Evolutionary conservation across 2,888 invertebrate species (phyloP).

Genomic region (Tetrapedia diversipes): DNA sequence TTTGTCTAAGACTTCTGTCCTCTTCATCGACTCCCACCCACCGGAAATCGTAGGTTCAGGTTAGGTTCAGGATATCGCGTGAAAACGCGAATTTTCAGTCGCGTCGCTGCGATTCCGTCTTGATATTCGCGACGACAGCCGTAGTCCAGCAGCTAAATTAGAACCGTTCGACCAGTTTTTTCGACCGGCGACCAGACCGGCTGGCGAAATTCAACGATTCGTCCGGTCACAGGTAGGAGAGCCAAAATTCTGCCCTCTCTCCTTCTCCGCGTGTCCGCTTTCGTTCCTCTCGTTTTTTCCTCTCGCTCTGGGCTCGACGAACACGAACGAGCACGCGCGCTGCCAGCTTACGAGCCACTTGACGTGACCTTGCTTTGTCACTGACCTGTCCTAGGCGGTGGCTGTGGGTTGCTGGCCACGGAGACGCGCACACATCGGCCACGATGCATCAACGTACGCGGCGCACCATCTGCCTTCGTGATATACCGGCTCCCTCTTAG

Average conservation of each 20-base stretch:
- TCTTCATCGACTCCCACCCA: too few species aligned
- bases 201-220: not conserved
- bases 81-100: not conserved
- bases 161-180: not conserved
- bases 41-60: too few species aligned
- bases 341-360: conserved; percentile 63
- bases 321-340: conserved; percentile 33
- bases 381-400: conserved; percentile 81
- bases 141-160: not conserved
- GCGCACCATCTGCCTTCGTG: conserved; percentile 33
- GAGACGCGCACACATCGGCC: conserved; percentile 43
- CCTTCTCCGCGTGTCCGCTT: not conserved
- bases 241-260: not conserved
- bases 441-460: conserved; percentile 16
- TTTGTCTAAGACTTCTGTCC: too few species aligned
- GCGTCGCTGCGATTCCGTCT: not conserved
- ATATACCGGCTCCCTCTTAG: conserved; percentile 40
- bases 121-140: not conserved
- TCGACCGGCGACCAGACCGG: not conserved
- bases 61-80: not conserved
- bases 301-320: not conserved
- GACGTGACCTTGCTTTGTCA: conserved; percentile 82
- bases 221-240: conserved; percentile 4
- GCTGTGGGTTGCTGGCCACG: conserved; percentile 61
- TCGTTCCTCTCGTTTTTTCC: not conserved